phyloP scores from a whole-genome alignment of 1,140 invertebrate genomes.

The Elymnias hypermnestra region DNA sequence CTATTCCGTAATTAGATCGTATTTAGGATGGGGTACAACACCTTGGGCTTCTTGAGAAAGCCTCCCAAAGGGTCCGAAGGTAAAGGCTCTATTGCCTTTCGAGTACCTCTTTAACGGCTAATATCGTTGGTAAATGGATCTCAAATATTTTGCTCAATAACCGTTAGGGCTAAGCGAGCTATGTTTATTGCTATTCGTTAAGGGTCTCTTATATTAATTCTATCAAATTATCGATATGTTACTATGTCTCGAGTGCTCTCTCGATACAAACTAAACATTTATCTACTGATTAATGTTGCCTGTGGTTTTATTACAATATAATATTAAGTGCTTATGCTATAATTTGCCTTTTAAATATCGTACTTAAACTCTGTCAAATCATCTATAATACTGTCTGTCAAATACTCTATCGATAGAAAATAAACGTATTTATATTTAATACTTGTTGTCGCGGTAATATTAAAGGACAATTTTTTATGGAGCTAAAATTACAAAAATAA shows the following conservation, averaged over 20 bases:
- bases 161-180: conserved; percentile 55
- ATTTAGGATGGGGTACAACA: conserved; percentile 74
- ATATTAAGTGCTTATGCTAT: too few species aligned
- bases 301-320: too few species aligned
- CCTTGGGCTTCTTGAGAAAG: conserved; percentile 61
- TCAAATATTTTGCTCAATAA: conserved; percentile 71
- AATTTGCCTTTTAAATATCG: too few species aligned
- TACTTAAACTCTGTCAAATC: too few species aligned
- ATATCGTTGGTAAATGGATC: conserved; percentile 73
- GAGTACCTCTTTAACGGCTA: conserved; percentile 74
- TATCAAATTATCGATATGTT: conserved; percentile 24
- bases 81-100: conserved; percentile 65
- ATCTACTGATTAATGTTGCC: too few species aligned
- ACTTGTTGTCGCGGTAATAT: too few species aligned
- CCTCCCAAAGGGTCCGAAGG: conserved; percentile 68
- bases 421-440: too few species aligned
- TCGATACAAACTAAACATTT: conserved; percentile 3
- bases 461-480: too few species aligned
- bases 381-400: too few species aligned
- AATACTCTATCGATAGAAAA: too few species aligned
- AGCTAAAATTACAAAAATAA: too few species aligned
- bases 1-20: conserved; percentile 78
- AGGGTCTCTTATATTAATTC: conserved; percentile 24
- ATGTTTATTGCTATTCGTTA: conserved; percentile 62
- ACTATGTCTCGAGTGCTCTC: conserved; percentile 1